Conservation (phyloP, 2,888 invertebrate genomes). For the Unio delphinus region DNA sequence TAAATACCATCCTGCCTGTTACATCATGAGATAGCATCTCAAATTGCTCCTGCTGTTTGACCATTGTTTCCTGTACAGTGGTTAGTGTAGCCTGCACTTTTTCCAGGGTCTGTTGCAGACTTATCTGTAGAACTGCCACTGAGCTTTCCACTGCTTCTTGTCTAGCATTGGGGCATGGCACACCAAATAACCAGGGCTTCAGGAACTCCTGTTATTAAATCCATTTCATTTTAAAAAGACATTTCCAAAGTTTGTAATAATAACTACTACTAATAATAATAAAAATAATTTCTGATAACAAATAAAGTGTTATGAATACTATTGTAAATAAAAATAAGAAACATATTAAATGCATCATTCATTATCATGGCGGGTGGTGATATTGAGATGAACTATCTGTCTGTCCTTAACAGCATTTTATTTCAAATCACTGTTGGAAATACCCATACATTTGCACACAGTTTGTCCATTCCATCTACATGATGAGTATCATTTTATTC, state of each 20-base stretch:
- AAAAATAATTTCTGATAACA: too few species aligned
- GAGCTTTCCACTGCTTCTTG: constrained; percentile 44
- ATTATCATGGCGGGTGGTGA: too few species aligned
- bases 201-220: constrained; percentile 39
- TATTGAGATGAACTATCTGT: too few species aligned
- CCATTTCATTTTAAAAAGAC: not conserved
- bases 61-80: constrained; percentile 35
- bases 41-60: constrained; percentile 41
- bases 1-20: constrained; percentile 31
- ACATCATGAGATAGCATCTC: constrained; percentile 44
- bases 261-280: not conserved
- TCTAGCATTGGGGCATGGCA: constrained; percentile 33
- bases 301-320: too few species aligned
- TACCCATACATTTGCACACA: too few species aligned
- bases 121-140: constrained; percentile 35
- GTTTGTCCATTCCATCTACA: too few species aligned
- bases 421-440: too few species aligned
- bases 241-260: not conserved
- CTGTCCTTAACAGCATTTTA: too few species aligned
- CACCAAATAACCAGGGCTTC: constrained; percentile 49
- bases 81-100: constrained; percentile 44
- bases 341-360: too few species aligned
- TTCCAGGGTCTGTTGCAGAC: constrained; percentile 32
- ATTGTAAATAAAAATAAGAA: too few species aligned
- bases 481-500: too few species aligned